Evolutionary conservation across 2,113 vertebrate species (phyloP).

Genomic region (Tragelaphus imberbis): DNA sequence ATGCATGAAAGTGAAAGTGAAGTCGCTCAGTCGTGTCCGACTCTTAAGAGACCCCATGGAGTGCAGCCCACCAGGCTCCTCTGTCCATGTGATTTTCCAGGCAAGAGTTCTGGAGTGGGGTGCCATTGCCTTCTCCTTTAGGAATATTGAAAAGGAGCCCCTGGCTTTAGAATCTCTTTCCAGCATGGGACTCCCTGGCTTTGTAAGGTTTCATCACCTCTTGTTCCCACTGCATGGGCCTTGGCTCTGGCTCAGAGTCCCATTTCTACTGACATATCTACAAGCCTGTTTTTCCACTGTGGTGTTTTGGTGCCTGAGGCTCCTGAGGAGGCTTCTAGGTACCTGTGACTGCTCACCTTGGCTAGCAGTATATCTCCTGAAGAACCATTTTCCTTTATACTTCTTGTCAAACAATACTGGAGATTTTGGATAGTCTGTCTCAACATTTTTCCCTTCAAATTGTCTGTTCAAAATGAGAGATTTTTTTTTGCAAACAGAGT

Average conservation of each 20-base stretch:
- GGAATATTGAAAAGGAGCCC: neutral
- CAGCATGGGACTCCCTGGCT: neutral
- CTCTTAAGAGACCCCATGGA: too few relatives aligned
- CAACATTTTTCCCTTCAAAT: neutral
- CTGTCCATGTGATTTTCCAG: too few relatives aligned
- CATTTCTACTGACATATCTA: fast-evolving
- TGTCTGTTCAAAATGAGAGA: neutral
- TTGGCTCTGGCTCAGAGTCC: neutral
- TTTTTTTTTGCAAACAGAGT: neutral
- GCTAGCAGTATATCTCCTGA: too few relatives aligned
- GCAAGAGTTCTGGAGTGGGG: too few relatives aligned
- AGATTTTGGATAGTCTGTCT: neutral
- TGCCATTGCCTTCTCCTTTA: too few relatives aligned
- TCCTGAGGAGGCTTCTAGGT: neutral
- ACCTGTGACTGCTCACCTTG: neutral
- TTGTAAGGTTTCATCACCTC: neutral
- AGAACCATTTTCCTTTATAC: neutral
- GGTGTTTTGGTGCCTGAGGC: neutral
- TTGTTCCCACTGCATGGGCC: too few relatives aligned
- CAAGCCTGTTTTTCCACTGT: neutral
- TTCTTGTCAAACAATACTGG: neutral
- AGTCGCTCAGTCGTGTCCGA: too few relatives aligned
- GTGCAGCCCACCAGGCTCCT: too few relatives aligned
- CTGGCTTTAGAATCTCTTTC: neutral
- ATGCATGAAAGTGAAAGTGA: too few relatives aligned